Conservation (phyloP, 2,888 invertebrate species). For the Crepidodera aurea region DNA sequence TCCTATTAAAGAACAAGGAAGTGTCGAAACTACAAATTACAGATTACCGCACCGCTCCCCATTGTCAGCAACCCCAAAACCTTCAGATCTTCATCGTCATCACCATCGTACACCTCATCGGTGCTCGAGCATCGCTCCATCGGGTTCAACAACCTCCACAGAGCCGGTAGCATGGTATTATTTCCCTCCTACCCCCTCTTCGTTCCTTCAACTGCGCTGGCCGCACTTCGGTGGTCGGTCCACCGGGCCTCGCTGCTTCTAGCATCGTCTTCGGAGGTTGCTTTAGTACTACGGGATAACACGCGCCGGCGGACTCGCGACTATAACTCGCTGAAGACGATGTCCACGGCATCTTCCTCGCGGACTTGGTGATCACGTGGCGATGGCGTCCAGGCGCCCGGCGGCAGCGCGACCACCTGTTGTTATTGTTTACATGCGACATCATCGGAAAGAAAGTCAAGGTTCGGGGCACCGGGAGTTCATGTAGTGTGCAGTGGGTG, state of each 20-base stretch:
- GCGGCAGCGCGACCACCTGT: conserved; percentile 50
- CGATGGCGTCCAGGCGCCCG: conserved; percentile 53
- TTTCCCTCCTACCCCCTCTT: conserved; percentile 39
- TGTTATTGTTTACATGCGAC: conserved; percentile 26
- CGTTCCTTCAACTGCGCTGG: conserved; percentile 51
- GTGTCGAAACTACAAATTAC: neutral
- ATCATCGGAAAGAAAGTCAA: conserved; percentile 34
- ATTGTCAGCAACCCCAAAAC: neutral
- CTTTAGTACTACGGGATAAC: conserved; percentile 57
- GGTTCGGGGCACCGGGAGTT: conserved; percentile 11
- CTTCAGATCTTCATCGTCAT: conserved; percentile 10
- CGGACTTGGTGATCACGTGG: conserved; percentile 48
- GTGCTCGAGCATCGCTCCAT: conserved; percentile 54
- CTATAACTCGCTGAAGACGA: conserved; percentile 50
- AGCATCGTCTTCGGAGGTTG: conserved; percentile 58
- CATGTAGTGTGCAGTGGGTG: conserved; percentile 2
- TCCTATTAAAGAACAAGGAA: neutral
- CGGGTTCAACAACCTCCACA: conserved; percentile 58
- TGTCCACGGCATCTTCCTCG: conserved; percentile 39
- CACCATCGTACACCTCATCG: conserved; percentile 48
- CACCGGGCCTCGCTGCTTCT: conserved; percentile 46
- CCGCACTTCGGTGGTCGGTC: conserved; percentile 47
- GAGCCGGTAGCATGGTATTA: conserved; percentile 59
- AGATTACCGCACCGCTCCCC: neutral
- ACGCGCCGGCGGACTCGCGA: conserved; percentile 53